Percentiles rank a stretch among this genome's conserved stretches.
Conservation (phyloP, 1,140 invertebrate genomes). For the Leptinotarsa undecemlineata region DNA sequence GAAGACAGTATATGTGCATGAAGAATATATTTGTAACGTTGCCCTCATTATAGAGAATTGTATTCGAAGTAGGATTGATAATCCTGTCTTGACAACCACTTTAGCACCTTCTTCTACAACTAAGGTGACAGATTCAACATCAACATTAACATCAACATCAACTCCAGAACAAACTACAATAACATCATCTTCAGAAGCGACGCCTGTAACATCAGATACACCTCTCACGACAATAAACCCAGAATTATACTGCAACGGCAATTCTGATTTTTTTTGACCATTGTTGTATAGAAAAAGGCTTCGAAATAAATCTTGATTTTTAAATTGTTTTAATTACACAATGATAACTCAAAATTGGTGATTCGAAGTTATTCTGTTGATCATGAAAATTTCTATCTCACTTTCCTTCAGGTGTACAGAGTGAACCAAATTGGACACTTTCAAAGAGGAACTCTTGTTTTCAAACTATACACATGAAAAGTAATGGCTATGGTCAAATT, state of each 20-base stretch:
- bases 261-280: background rate
- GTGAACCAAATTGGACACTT: too few species aligned
- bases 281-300: too few species aligned
- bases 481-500: too few species aligned
- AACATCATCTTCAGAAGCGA: background rate
- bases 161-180: background rate
- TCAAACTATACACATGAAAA: too few species aligned
- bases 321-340: too few species aligned
- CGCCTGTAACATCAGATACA: background rate
- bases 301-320: too few species aligned
- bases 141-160: background rate
- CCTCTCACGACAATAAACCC: background rate
- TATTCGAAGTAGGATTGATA: background rate
- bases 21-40: conserved; percentile 15
- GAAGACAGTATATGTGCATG: background rate
- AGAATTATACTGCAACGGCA: background rate
- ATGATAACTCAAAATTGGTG: too few species aligned
- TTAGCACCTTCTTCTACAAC: background rate
- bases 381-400: too few species aligned
- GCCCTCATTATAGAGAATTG: conserved; percentile 6
- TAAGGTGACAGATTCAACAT: background rate
- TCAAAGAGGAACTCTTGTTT: too few species aligned
- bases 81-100: background rate
- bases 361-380: too few species aligned
- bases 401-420: too few species aligned